Conservation (phyloP, 2,797 vertebrate genomes). For the Harpagifer antarcticus region DNA sequence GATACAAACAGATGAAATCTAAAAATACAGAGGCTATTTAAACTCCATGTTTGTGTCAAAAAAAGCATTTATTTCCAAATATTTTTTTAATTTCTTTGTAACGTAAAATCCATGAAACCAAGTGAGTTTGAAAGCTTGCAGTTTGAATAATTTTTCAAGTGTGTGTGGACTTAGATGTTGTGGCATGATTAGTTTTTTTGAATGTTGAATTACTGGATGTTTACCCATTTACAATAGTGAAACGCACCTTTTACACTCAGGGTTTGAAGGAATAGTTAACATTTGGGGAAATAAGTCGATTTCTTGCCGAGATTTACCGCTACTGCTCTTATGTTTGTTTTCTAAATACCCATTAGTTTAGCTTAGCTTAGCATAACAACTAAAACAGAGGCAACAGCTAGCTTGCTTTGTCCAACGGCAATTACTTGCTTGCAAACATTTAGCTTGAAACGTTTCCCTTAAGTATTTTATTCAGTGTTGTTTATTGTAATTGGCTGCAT, state of each 20-base stretch:
- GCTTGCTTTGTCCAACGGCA: not conserved
- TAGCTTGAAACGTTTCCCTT: not conserved
- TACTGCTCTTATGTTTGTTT: not conserved
- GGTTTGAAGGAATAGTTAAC: conserved; percentile 4
- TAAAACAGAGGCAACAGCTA: not conserved
- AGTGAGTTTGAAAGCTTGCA: conserved; percentile 37
- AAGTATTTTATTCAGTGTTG: not conserved
- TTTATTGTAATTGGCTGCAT: conserved; percentile 21
- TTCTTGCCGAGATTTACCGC: not conserved
- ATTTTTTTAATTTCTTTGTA: not conserved
- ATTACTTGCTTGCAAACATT: not conserved
- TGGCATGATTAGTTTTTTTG: not conserved
- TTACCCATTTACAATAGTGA: not conserved
- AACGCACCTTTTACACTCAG: not conserved
- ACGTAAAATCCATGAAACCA: conserved; percentile 9
- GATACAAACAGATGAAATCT: conserved; percentile 1
- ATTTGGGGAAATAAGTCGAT: not conserved
- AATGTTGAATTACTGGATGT: not conserved
- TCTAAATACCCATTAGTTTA: not conserved
- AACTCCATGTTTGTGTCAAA: not conserved
- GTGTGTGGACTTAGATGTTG: not conserved
- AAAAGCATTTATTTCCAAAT: conserved; percentile 2
- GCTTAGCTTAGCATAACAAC: not conserved
- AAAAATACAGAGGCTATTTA: not conserved
- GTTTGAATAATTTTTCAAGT: conserved; percentile 33